Conservation (phyloP, 2,888 invertebrate genomes). For the Drosophila ustulata region DNA sequence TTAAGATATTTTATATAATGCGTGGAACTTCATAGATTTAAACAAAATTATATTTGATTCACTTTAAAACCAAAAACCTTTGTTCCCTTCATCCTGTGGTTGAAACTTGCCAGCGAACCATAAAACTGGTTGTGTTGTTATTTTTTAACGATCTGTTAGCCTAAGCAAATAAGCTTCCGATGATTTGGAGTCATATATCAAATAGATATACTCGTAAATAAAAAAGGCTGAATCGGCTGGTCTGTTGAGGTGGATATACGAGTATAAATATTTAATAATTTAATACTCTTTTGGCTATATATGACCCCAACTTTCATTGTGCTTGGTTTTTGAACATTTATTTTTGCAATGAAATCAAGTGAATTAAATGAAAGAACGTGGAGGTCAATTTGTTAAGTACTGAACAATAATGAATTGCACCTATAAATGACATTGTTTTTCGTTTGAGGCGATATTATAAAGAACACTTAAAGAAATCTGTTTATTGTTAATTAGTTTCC, state of each 20-base stretch:
- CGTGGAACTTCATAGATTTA: neutral
- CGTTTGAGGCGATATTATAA: neutral
- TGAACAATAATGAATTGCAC: neutral
- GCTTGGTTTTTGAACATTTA: no score
- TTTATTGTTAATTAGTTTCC: neutral
- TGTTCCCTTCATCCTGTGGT: neutral
- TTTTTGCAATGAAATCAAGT: no score
- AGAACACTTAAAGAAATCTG: neutral
- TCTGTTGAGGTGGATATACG: neutral
- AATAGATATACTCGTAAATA: no score
- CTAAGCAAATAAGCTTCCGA: neutral
- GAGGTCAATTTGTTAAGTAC: no score
- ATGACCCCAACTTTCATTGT: no score
- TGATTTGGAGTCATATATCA: slow-evolving; percentile 1
- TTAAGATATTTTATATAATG: neutral
- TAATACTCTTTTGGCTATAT: no score
- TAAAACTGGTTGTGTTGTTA: slow-evolving; percentile 1
- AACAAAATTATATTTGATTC: neutral
- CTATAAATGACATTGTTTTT: neutral
- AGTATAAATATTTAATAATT: neutral
- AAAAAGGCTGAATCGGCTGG: neutral
- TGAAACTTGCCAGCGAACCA: neutral
- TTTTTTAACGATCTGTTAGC: neutral
- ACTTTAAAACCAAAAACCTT: neutral
- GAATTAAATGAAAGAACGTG: no score